Conservation (phyloP, 2,888 invertebrate genomes). For the Plebejus argus region DNA sequence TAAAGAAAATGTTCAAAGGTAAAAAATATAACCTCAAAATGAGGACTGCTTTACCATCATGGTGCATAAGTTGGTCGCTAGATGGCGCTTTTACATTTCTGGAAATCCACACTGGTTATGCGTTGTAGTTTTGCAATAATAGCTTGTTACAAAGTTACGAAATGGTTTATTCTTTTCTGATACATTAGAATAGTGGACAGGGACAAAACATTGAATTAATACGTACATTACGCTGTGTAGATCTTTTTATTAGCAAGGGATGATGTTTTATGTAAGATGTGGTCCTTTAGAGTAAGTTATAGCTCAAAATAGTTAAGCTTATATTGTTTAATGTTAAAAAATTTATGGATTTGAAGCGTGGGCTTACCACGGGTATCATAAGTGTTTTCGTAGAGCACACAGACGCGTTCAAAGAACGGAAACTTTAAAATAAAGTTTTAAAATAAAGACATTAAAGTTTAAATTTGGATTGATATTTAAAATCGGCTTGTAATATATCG, state of each 20-base stretch:
- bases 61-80: neutral
- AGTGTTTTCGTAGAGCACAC: neutral
- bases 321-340: slow-evolving; percentile 14
- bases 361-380: neutral
- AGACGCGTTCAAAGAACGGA: neutral
- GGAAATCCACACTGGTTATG: neutral
- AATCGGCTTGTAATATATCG: slow-evolving; percentile 11
- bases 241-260: neutral
- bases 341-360: slow-evolving; percentile 11
- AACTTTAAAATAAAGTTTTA: neutral
- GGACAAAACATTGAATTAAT: no score
- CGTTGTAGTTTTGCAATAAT: no score
- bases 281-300: slow-evolving; percentile 16
- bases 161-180: neutral
- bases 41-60: neutral
- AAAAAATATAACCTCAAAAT: neutral
- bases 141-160: neutral
- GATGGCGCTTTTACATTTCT: neutral
- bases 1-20: neutral
- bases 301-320: slow-evolving; percentile 32
- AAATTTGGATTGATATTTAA: neutral
- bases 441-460: slow-evolving; percentile 10
- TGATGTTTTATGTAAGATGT: neutral
- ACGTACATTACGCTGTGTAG: no score
- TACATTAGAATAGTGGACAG: neutral